Conservation (phyloP, 1,140 invertebrate genomes). For the Ostrea edulis region DNA sequence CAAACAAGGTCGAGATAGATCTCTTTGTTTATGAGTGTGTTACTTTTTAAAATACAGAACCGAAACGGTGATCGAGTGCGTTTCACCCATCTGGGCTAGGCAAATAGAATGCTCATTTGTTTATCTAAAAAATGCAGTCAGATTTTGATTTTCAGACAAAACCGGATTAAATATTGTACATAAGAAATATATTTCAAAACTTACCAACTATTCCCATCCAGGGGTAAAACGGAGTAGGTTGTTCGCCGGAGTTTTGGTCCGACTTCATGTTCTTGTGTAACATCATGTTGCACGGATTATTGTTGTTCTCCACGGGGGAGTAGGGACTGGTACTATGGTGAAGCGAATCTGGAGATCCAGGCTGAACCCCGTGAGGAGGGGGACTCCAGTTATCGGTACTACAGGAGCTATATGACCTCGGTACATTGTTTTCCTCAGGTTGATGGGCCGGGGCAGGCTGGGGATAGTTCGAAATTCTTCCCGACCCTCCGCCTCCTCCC, state of each 20-base stretch:
- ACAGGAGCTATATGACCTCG: constrained; percentile 55
- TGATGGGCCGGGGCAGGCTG: constrained; percentile 55
- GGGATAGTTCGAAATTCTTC: constrained; percentile 49
- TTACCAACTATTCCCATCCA: constrained; percentile 77
- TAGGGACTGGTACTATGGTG: constrained; percentile 65
- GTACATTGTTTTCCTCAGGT: constrained; percentile 46
- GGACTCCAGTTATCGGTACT: constrained; percentile 63
- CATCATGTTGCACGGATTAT: constrained; percentile 61
- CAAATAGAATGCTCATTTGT: not conserved
- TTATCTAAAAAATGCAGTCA: not conserved
- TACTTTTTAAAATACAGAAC: constrained; percentile 27
- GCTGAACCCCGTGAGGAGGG: constrained; percentile 60
- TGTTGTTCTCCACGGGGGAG: constrained; percentile 53
- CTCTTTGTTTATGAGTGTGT: not conserved
- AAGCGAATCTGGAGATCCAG: constrained; percentile 64
- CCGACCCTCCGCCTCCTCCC: constrained; percentile 49
- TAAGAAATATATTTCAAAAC: constrained; percentile 48
- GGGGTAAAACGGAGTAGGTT: constrained; percentile 70
- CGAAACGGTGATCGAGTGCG: constrained; percentile 21
- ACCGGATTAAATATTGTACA: not conserved
- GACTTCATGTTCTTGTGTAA: constrained; percentile 66
- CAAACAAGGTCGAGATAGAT: not conserved
- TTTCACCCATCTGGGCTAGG: constrained; percentile 11
- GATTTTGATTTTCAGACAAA: not conserved
- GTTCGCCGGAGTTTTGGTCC: constrained; percentile 60